Evolutionary conservation across 2,888 invertebrate genomes (phyloP), one percentile per base, ranked within the genome.

Genomic region (Hirtodrosophila histrioides): DNA sequence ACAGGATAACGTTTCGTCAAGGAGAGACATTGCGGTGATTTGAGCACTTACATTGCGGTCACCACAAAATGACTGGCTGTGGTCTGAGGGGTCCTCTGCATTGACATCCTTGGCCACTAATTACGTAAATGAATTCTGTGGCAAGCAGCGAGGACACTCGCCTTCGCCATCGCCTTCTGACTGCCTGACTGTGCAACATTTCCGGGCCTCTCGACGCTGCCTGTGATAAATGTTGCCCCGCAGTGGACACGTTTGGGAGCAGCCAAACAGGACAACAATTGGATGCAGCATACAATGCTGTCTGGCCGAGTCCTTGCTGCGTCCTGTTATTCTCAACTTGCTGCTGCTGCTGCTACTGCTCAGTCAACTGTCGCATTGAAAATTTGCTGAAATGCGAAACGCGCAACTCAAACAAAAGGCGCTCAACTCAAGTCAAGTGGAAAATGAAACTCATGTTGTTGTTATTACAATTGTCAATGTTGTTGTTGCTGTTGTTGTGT

Each of bases 101-200:
- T 55, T 57, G 69, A 57, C 78, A 74, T 56, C 49, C 79, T 69
- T 75, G 80, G 73, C 67, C 88, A 82, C 82, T 82, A 82, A 82
- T 82, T 82, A 82, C 88, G 82, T 77, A 82, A 87, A 82, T 82
- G 82, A 82, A 87, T 82, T 73, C 77, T 73, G 67, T 78, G 82
- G 66, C 57, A 35, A 48, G 51, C 46, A 33, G 31, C 49, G 39
- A 40, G 62, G 49, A 9, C 35, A 62, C 31, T 55, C 12, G 61
- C 57, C 53, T 35, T 17, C 17, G 17, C 17, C 17, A 1, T 17
- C 17, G 27, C 27, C 27, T 4, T 5, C 27, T 27, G 27, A 40
- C 35, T 51, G 75, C 39, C 45, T 17, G 17, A 17, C 17, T 35
- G 71, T 75, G 51, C 51, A 68, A 51, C 62, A 60, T 60, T 79